Conservation (phyloP, 35 echinoderm and acorn worm species). For the Apostichopus japonicus region DNA sequence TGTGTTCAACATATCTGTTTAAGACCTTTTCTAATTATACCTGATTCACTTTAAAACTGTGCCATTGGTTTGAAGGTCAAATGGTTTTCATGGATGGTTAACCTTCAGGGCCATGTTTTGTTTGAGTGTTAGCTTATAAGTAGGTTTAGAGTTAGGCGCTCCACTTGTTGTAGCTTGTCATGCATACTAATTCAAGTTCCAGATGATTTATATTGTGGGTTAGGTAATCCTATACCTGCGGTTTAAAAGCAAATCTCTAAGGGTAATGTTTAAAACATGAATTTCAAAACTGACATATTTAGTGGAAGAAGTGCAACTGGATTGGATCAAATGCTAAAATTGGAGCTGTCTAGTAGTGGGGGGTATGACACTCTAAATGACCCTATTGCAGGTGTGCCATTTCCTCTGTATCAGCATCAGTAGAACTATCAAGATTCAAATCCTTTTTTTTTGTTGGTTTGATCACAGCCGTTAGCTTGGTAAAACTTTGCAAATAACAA, state of each 20-base stretch:
- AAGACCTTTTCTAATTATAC: neutral
- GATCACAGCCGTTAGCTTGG: too few relatives aligned
- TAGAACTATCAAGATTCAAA: too few relatives aligned
- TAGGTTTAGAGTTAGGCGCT: neutral
- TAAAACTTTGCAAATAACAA: too few relatives aligned
- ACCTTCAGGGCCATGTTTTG: neutral
- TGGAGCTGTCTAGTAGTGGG: too few relatives aligned
- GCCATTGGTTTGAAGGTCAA: constrained; percentile 7
- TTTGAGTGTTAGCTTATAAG: neutral
- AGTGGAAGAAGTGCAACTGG: neutral
- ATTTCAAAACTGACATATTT: neutral
- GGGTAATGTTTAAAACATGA: constrained; percentile 3
- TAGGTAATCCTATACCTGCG: neutral
- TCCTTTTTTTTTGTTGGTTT: too few relatives aligned
- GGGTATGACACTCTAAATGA: too few relatives aligned
- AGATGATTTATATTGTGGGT: neutral
- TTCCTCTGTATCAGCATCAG: too few relatives aligned
- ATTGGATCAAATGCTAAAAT: too few relatives aligned
- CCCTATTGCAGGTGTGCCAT: too few relatives aligned
- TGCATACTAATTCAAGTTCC: neutral
- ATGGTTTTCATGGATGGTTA: neutral
- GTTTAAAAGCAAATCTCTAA: neutral
- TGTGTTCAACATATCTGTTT: too few relatives aligned
- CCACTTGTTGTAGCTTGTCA: neutral
- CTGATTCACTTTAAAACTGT: neutral